A percentile compares a stretch with the other conserved stretches of the same genome.
These are phyloP conservation scores for Idaea aversata DNA, from an alignment of 2,888 invertebrate species.

Conservation along the genomic window DNA sequence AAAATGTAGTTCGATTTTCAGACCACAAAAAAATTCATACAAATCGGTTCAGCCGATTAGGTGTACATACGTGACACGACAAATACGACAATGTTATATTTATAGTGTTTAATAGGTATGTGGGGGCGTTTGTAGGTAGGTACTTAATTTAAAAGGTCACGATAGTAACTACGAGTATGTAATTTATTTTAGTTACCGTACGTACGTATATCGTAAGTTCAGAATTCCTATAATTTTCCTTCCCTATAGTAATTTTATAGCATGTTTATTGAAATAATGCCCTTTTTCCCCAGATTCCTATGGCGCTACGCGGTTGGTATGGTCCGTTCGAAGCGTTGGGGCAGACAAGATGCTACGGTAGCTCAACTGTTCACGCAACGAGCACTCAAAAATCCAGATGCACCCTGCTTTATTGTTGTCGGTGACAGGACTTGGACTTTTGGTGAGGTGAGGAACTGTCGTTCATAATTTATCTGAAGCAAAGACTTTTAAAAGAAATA, in stretches of 20 bases:
- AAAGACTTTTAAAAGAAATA: too few relatives aligned
- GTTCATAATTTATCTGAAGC: too few relatives aligned
- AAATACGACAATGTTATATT: too few relatives aligned
- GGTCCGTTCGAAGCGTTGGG: slow-evolving; percentile 72
- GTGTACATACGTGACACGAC: too few relatives aligned
- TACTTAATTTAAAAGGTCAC: too few relatives aligned
- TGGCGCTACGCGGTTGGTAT: slow-evolving; percentile 78
- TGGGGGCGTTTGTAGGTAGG: too few relatives aligned
- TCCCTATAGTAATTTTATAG: not conserved
- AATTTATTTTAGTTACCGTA: too few relatives aligned
- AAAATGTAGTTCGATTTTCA: too few relatives aligned
- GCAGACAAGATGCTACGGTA: slow-evolving; percentile 81
- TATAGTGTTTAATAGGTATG: too few relatives aligned
- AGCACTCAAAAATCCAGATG: slow-evolving; percentile 80
- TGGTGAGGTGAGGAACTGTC: slow-evolving; percentile 73
- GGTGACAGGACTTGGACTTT: slow-evolving; percentile 85
- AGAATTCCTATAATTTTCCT: not conserved
- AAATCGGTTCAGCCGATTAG: too few relatives aligned
- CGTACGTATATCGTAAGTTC: not conserved
- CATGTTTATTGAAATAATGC: not conserved
- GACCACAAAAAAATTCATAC: too few relatives aligned
- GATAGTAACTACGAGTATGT: too few relatives aligned
- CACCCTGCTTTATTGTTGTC: slow-evolving; percentile 83
- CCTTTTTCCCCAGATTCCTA: slow-evolving; percentile 65
- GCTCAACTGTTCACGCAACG: slow-evolving; percentile 82